Evolutionary conservation across 64 coral and sea anemone species (phyloP).

Genomic region (Pachyseris speciosa): DNA sequence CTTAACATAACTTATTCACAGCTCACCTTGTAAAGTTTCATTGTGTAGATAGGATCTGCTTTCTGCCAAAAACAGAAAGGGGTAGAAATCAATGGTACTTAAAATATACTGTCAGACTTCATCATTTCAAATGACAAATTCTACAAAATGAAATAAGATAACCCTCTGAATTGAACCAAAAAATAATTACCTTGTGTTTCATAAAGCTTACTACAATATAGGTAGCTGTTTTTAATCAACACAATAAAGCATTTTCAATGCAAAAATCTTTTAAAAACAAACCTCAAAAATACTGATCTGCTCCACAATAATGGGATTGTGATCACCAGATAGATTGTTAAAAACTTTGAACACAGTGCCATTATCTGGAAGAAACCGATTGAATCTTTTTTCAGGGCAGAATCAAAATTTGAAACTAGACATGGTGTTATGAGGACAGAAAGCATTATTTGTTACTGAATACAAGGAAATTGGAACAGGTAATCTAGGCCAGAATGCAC

Average conservation of each 20-base stretch:
- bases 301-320: constrained; percentile 29
- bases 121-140: not conserved
- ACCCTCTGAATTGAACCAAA: too few relatives aligned
- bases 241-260: not conserved
- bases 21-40: constrained; percentile 32
- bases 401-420: too few relatives aligned
- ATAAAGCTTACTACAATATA: too few relatives aligned
- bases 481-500: too few relatives aligned
- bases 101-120: not conserved
- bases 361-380: constrained; percentile 55
- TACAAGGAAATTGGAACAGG: too few relatives aligned
- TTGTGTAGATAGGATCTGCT: constrained; percentile 15
- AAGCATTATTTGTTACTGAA: too few relatives aligned
- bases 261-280: not conserved
- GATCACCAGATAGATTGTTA: constrained; percentile 16
- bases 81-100: not conserved
- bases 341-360: constrained; percentile 62
- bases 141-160: too few relatives aligned
- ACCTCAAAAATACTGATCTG: constrained; percentile 61
- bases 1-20: too few relatives aligned
- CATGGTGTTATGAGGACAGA: too few relatives aligned
- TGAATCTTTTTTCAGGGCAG: too few relatives aligned
- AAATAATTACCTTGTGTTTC: too few relatives aligned
- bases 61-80: not conserved
- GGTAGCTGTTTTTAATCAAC: too few relatives aligned